phyloP scores from a whole-genome alignment of 2,113 vertebrate genomes.

The Oxyura jamaicensis region DNA sequence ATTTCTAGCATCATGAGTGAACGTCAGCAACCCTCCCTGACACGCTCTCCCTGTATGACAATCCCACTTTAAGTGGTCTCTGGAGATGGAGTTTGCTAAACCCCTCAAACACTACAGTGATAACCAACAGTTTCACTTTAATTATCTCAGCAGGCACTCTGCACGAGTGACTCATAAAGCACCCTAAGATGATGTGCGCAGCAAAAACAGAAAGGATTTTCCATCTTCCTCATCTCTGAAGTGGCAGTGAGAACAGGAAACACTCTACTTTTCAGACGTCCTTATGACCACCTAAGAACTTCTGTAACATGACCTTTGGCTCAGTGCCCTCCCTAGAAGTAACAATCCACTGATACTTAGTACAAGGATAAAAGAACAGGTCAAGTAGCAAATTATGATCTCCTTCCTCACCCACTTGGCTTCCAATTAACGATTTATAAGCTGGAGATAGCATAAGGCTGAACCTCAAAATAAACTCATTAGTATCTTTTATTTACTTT shows the following conservation, averaged over 20 bases:
- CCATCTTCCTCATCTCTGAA: neutral
- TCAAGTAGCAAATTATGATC: neutral
- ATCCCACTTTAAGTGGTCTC: neutral
- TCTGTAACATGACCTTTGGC: too few relatives aligned
- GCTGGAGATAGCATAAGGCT: neutral
- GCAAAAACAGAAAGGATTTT: neutral
- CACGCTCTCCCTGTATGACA: neutral
- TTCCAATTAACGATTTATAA: slow-evolving; percentile 7
- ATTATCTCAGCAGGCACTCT: neutral
- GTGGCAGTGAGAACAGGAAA: neutral
- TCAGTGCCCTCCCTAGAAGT: neutral
- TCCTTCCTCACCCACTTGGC: neutral
- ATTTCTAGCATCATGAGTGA: neutral
- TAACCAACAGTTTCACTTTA: neutral
- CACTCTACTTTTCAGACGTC: neutral
- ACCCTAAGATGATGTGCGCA: neutral
- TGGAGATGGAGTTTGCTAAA: neutral
- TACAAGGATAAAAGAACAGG: neutral
- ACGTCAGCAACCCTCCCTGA: neutral
- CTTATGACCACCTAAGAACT: neutral
- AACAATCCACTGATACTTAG: neutral
- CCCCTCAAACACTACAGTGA: neutral
- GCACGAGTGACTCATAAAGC: neutral
- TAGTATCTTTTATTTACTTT: slow-evolving; percentile 26
- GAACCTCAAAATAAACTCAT: slow-evolving; percentile 26